A percentile compares a stretch with the other conserved stretches of the same genome.
phyloP scores from a whole-genome alignment of 1,140 invertebrate species.

The Tenebrio molitor region DNA sequence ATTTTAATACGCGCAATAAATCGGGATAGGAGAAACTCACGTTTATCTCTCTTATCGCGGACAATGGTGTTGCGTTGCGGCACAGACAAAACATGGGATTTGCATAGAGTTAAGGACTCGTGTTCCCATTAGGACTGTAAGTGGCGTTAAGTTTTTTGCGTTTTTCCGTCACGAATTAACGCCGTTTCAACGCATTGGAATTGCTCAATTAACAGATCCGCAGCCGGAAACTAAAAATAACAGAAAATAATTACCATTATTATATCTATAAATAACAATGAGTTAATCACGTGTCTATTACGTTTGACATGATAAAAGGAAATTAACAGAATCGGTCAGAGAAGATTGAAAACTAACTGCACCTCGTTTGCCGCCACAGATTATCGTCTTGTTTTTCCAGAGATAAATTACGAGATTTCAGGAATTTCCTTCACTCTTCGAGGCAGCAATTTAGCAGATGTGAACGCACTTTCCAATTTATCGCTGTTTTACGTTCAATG shows the following conservation, averaged over 20 bases:
- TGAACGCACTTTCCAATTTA: no score
- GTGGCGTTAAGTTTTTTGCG: conserved; percentile 4
- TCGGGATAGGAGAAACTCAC: neutral
- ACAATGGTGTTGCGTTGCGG: conserved; percentile 10
- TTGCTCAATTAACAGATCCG: conserved; percentile 20
- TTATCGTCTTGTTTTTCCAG: no score
- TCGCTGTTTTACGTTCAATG: no score
- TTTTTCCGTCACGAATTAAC: conserved; percentile 16
- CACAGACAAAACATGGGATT: conserved; percentile 15
- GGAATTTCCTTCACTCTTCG: conserved; percentile 19
- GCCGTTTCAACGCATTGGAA: conserved; percentile 14
- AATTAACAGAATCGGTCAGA: neutral
- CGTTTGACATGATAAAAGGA: neutral
- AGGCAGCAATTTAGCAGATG: no score
- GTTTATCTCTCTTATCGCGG: neutral
- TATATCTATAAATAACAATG: conserved; percentile 46
- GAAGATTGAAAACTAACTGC: neutral
- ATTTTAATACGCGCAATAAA: neutral
- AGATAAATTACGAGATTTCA: neutral
- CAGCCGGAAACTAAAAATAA: conserved; percentile 34
- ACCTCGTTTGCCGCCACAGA: neutral
- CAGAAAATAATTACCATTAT: conserved; percentile 41
- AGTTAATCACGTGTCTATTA: conserved; percentile 35
- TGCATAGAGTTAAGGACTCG: conserved; percentile 12
- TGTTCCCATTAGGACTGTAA: conserved; percentile 7